phyloP scores from a whole-genome alignment of 2,113 vertebrate genomes.

The Megaceryle torquata region DNA sequence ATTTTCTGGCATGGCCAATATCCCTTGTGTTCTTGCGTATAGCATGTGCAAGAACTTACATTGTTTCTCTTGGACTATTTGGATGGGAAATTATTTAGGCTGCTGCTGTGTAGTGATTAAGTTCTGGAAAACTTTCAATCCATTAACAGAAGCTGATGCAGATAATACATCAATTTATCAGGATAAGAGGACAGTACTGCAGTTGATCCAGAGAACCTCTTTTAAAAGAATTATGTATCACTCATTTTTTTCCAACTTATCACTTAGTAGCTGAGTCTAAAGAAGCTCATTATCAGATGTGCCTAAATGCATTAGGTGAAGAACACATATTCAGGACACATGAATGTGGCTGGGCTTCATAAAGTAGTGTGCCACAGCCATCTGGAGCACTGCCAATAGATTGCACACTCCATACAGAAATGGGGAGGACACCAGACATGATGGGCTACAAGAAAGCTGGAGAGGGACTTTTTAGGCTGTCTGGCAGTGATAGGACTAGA shows the following conservation, averaged over 20 bases:
- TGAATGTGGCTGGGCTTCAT: not conserved
- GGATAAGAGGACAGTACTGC: not conserved
- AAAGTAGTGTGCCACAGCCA: not conserved
- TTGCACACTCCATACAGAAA: not conserved
- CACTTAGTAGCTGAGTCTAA: not conserved
- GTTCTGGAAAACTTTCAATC: slow-evolving; percentile 23
- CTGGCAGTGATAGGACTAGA: no score
- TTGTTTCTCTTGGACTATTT: not conserved
- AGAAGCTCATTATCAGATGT: not conserved
- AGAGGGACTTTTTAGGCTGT: no score
- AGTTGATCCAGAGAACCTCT: not conserved
- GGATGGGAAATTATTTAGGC: not conserved
- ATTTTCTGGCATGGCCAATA: slow-evolving; percentile 10
- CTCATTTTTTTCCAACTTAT: not conserved
- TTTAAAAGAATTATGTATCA: not conserved
- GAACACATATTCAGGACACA: not conserved
- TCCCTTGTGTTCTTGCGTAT: not conserved
- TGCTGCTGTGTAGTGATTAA: not conserved
- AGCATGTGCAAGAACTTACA: not conserved
- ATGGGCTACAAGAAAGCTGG: no score
- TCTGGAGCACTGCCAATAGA: not conserved
- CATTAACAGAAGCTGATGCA: not conserved
- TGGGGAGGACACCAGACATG: not conserved
- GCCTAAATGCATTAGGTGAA: not conserved
- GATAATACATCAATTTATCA: not conserved